Base-by-base conservation (phyloP, 2,888 invertebrate species). In the Phragmatobia fuliginosa region DNA sequence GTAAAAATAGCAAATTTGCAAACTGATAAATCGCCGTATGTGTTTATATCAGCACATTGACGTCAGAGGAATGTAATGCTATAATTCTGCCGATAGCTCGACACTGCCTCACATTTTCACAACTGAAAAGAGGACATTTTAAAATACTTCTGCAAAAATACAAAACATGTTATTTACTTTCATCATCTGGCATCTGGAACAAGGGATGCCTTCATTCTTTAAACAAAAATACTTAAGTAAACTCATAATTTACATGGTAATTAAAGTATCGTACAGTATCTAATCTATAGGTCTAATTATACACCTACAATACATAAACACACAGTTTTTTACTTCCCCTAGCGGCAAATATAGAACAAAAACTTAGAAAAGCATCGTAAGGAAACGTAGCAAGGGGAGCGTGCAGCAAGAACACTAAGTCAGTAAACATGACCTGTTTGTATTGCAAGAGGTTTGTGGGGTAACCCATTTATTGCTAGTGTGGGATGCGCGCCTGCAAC, bases 381-480 rank as follows among this genome's bases (percentile, higher is more conserved):
- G 73, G 75, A 70, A 74, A 60, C 70, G 66, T 71, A 76, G 63
- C 62, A 62, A n/a, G 21, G 67, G 78, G 67, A 68, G 78, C 74
- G 75, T 71, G 72, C 63, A 76, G 74, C n/a, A 66, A 68, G 66
- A 73, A 78, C 67, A 73, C 76, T 71, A 76, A 70, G 79, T 76
- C 79, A 72, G 73, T 79, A 73, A 76, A 76, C 78, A 79, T 78
- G 76, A 73, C 76, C 79, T 84, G 89, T 93, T 90, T 92, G 87
- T 93, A 91, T 92, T 88, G 88, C 92, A 94, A 92, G 94, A 92
- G 94, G 94, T 94, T 88, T 94, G 93, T 94, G 92, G 94, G 93
- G 93, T 92, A 94, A 94, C 94, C 94, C 92, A 94, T 94, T 94
- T 94, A 92, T 85, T 84, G 90, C 90, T 81, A 87, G 84, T 85